Base-by-base conservation (phyloP, 30 jellyfish, hydroid and myxozoan genomes). In the Rhopilema esculentum region DNA sequence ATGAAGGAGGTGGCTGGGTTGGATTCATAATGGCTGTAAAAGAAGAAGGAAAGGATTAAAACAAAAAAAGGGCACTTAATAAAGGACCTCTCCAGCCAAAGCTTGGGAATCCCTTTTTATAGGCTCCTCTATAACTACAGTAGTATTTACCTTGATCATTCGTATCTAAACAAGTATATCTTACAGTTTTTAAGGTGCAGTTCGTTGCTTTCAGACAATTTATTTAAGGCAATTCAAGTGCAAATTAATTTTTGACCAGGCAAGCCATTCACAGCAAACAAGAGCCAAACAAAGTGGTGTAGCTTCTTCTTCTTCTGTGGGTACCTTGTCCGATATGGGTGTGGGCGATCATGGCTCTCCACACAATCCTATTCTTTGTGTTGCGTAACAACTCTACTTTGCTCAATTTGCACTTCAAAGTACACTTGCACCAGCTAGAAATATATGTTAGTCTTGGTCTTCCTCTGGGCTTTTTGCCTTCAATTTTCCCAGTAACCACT, bases 1-100 rank as follows among this genome's bases (percentile, higher is more conserved):
- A 94, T 8, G 97, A 27, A 49, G 99, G 99, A 1, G 99, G 99
- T 9, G 97, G 64, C 57, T 40, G 57, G 6, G 57, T 40, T 40
- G 57, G 57, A 40, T 40, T 6, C 6, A 40, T 40, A 40, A 40
- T 40, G 6, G 57, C 57, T 40, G 29, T 19, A 63, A 63, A 2
- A 63, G n/a, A 63, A 63, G 29, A 18, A 63, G 6, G 6, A 63
- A 19, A 2, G 29, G 72, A 63, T 6, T 63, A 6, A 7, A 63
- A 2, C 4, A 1, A 63, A 2, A 18, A 63, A 7, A 63, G 26
- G 4, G 8, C 17, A 18, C 6, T 24, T 63, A 20, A 63, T n/a
- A 63, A 63, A 63, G 26, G 8, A 24, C 72, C 72, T 2, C 4
- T 7, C 4, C 26, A 63, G 8, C 8, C 57, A 2, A 12, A 12